A percentile compares a stretch with the other conserved stretches of the same genome.
Conservation (phyloP, 2,797 vertebrate species). For the Myotis planiceps region DNA sequence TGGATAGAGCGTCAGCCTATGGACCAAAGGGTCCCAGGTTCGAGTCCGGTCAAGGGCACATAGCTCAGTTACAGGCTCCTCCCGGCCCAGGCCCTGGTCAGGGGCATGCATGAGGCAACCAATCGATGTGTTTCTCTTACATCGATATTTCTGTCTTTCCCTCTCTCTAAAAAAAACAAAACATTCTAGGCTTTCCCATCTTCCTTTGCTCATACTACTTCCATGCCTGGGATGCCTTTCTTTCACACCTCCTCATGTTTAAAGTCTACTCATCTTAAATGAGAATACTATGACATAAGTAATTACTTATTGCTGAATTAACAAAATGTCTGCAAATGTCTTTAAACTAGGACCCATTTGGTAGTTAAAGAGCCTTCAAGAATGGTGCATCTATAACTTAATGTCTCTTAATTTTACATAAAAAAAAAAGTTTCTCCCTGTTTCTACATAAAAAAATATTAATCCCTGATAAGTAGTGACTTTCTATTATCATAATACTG, state of each 20-base stretch:
- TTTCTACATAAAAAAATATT: neutral
- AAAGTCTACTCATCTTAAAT: neutral
- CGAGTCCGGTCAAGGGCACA: no score
- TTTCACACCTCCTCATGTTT: neutral
- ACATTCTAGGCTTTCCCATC: neutral
- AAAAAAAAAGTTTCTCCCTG: neutral
- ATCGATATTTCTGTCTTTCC: no score
- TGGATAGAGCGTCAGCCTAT: no score
- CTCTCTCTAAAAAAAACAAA: no score
- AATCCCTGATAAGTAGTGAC: neutral
- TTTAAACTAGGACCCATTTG: neutral
- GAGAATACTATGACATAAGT: neutral
- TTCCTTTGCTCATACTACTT: neutral
- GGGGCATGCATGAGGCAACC: no score
- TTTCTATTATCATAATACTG: neutral
- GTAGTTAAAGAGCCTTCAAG: neutral
- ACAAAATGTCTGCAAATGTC: neutral
- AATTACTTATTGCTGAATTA: conserved; percentile 20
- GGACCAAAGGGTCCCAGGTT: no score
- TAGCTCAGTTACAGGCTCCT: no score
- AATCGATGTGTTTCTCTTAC: no score
- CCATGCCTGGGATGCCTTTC: neutral
- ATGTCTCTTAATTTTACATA: neutral
- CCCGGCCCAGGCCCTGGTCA: no score
- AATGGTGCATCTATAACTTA: neutral